Conservation (phyloP, 2,113 vertebrate species). For the Prunella himalayana region DNA sequence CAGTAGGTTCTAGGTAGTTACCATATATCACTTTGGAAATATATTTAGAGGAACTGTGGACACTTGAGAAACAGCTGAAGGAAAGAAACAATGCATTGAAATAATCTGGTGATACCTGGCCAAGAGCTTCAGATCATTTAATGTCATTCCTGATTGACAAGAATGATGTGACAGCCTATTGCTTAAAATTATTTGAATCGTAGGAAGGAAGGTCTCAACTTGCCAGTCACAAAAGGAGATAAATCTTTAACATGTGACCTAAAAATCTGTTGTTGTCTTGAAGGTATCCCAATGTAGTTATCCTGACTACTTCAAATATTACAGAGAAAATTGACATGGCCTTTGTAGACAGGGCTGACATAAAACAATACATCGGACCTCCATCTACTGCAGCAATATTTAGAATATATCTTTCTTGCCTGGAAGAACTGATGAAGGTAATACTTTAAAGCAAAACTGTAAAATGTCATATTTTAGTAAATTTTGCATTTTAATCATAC, state of each 20-base stretch:
- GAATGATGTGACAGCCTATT: background rate
- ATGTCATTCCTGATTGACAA: background rate
- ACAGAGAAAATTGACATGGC: constrained; percentile 95
- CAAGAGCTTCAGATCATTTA: background rate
- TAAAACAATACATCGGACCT: constrained; percentile 93
- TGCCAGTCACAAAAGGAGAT: background rate
- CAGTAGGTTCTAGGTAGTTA: background rate
- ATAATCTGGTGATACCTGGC: background rate
- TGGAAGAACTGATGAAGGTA: constrained; percentile 98
- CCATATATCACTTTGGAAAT: background rate
- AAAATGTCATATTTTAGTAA: background rate
- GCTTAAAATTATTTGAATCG: background rate
- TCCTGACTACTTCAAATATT: constrained; percentile 96
- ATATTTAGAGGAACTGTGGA: background rate
- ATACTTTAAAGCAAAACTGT: background rate
- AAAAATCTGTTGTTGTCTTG: constrained; percentile 13
- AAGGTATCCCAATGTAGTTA: constrained; percentile 95
- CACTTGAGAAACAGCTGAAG: background rate
- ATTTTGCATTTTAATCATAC: background rate
- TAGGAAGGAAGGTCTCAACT: background rate
- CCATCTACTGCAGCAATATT: constrained; percentile 90
- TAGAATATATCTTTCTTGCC: constrained; percentile 91
- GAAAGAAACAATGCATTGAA: background rate
- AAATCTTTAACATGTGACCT: background rate
- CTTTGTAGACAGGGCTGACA: constrained; percentile 96